Percentiles rank a stretch among this genome's conserved stretches.
phyloP scores from a whole-genome alignment of 1,140 invertebrate species.

The Bombus breviceps region DNA sequence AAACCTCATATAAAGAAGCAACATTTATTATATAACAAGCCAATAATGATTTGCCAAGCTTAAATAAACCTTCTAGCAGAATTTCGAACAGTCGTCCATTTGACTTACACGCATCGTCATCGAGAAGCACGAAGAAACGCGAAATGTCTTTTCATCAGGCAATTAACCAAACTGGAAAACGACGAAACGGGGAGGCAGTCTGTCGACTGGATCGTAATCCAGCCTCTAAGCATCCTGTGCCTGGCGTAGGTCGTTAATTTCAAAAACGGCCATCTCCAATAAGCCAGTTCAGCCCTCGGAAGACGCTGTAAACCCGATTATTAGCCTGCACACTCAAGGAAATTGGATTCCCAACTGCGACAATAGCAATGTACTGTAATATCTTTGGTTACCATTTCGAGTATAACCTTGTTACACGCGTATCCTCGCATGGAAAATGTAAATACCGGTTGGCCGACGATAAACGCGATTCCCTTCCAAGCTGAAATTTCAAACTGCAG shows the following conservation, averaged over 20 bases:
- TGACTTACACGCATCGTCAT: no score
- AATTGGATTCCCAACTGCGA: conserved; percentile 1
- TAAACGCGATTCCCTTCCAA: not conserved
- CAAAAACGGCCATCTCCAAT: not conserved
- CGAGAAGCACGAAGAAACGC: not conserved
- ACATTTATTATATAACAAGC: no score
- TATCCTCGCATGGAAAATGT: not conserved
- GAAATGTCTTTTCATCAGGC: no score
- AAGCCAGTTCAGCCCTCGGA: not conserved
- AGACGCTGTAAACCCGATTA: not conserved
- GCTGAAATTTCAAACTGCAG: not conserved
- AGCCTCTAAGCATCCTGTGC: not conserved
- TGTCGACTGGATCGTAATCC: not conserved
- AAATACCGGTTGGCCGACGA: not conserved
- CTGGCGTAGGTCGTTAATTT: not conserved
- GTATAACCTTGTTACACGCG: not conserved
- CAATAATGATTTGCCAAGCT: no score
- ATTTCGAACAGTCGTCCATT: no score
- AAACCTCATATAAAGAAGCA: no score
- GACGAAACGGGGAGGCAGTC: no score
- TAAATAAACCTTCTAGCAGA: no score
- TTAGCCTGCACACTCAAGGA: not conserved
- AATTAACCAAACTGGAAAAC: not conserved
- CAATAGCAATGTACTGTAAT: not conserved
- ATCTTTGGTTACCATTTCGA: not conserved